These are phyloP conservation scores for Drosophila macrospina DNA, from an alignment of 2,888 invertebrate genomes.

Conservation along the genomic window DNA sequence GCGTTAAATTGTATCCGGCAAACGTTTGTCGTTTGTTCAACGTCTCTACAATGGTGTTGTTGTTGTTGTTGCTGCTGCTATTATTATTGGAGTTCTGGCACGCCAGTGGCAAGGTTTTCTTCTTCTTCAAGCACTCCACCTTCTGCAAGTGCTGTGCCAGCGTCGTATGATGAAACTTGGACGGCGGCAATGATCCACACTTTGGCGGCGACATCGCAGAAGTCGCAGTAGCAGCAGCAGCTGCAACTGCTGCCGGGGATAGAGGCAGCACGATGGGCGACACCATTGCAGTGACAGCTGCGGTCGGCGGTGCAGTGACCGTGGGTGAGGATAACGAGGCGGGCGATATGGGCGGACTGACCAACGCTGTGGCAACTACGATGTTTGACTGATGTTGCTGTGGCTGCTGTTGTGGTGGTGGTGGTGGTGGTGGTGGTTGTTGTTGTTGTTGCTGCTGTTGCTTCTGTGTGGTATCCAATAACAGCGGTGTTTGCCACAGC, in stretches of 20 bases:
- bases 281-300: conserved; percentile 74
- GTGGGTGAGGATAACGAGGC: conserved; percentile 75
- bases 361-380: conserved; percentile 50
- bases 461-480: conserved; percentile 74
- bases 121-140: conserved; percentile 82
- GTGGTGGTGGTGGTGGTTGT: too few relatives aligned
- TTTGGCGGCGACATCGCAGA: conserved; percentile 60
- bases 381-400: conserved; percentile 28
- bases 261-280: conserved; percentile 73
- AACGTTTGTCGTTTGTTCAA: conserved; percentile 39
- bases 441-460: conserved; percentile 52
- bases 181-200: conserved; percentile 79
- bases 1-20: conserved; percentile 50
- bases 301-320: conserved; percentile 54
- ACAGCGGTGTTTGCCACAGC: conserved; percentile 82
- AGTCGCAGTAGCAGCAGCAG: conserved; percentile 36
- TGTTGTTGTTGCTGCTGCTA: conserved; percentile 35
- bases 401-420: too few relatives aligned
- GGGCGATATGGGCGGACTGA: conserved; percentile 76
- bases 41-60: conserved; percentile 34
- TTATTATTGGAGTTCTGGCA: conserved; percentile 52
- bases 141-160: conserved; percentile 84
- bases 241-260: conserved; percentile 48
- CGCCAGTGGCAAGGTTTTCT: conserved; percentile 73
- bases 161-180: conserved; percentile 84